A percentile compares a stretch with the other conserved stretches of the same genome.
phyloP scores from a whole-genome alignment of 2,888 invertebrate species.

The Ornithoptera priamus region DNA sequence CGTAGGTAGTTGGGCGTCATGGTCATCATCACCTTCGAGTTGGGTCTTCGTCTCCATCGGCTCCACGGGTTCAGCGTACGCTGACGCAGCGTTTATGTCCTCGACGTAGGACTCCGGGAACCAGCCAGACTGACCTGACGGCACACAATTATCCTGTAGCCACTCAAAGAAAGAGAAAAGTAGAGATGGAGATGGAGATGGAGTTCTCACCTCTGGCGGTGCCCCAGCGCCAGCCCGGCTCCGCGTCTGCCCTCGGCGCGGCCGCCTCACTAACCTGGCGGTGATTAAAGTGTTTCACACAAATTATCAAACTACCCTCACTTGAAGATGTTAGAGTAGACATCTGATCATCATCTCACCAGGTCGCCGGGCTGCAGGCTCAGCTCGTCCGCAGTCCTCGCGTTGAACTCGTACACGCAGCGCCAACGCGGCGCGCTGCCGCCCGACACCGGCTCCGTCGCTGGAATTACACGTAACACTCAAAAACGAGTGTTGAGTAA shows the following conservation, averaged over 20 bases:
- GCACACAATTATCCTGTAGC: too few species aligned
- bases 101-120: conserved; percentile 98
- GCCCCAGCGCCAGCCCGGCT: conserved; percentile 98
- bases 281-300: background rate
- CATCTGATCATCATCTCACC: conserved; percentile 76
- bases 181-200: background rate
- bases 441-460: conserved; percentile 42
- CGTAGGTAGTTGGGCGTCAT: too few species aligned
- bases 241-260: conserved; percentile 90
- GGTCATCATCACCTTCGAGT: conserved; percentile 54
- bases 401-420: conserved; percentile 96
- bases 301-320: too few species aligned
- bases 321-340: too few species aligned
- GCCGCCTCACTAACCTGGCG: conserved; percentile 83
- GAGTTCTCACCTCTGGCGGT: conserved; percentile 83
- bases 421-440: conserved; percentile 82
- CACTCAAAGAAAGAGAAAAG: background rate
- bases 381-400: conserved; percentile 95
- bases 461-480: conserved; percentile 28
- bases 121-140: conserved; percentile 90
- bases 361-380: conserved; percentile 96
- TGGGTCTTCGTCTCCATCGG: conserved; percentile 68
- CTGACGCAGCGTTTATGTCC: conserved; percentile 75
- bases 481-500: too few species aligned
- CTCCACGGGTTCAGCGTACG: conserved; percentile 58